These are phyloP conservation scores for Zonotrichia leucophrys DNA, from an alignment of 2,113 vertebrate species.

Conservation along the genomic window DNA sequence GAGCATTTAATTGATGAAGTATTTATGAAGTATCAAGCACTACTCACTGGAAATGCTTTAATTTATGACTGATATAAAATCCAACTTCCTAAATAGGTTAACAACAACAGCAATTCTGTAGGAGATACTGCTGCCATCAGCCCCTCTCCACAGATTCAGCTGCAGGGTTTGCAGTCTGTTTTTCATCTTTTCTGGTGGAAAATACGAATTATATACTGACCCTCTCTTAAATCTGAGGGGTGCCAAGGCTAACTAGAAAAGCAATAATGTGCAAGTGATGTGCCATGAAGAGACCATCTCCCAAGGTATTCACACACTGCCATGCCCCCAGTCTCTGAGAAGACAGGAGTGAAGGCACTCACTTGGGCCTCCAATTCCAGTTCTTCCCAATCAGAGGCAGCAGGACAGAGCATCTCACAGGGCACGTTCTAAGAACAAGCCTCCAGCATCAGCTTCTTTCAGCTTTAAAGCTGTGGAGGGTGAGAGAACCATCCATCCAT, in stretches of 20 bases:
- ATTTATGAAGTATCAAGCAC: conserved; percentile 18
- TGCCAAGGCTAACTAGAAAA: not conserved
- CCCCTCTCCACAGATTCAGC: not conserved
- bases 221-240: not conserved
- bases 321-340: not conserved
- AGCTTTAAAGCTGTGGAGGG: not conserved
- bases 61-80: conserved; percentile 7
- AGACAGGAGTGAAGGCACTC: not conserved
- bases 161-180: not conserved
- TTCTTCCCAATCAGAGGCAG: not conserved
- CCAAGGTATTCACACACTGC: rapidly evolving
- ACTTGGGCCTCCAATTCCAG: not conserved
- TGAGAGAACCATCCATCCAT: not conserved
- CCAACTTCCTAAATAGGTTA: not conserved
- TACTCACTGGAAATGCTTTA: not conserved
- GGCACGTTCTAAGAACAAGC: not conserved
- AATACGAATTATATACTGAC: not conserved
- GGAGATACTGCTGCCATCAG: not conserved
- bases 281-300: not conserved
- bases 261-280: not conserved
- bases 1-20: conserved; percentile 19
- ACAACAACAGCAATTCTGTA: not conserved
- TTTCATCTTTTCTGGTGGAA: not conserved
- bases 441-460: rapidly evolving
- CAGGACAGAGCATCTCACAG: not conserved